Percentiles rank a stretch among this genome's conserved stretches.
Conservation (phyloP, 2,888 invertebrate genomes). For the Athripsodes cinereus region DNA sequence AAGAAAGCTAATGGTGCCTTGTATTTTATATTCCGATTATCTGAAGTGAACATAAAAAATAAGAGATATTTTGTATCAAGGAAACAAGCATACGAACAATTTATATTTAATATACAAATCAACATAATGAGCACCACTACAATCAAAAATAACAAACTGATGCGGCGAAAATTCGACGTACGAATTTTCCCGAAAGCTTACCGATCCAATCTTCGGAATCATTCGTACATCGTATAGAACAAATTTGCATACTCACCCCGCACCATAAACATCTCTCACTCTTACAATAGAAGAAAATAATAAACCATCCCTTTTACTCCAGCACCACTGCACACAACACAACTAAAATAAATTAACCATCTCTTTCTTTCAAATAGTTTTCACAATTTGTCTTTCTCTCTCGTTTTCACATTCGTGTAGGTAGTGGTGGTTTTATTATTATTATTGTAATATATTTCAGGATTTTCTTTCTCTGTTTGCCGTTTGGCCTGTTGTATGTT, state of each 20-base stretch:
- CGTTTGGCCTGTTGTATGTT: not conserved
- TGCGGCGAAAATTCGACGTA: constrained; percentile 2
- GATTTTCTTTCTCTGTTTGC: not conserved
- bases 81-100: not conserved
- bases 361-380: constrained; percentile 2
- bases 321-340: not conserved
- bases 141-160: not conserved
- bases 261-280: not conserved
- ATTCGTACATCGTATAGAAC: constrained; percentile 16
- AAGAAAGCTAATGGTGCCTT: too few species aligned
- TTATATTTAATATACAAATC: too few species aligned
- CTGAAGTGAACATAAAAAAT: too few species aligned
- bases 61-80: too few species aligned
- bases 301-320: not conserved
- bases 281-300: not conserved
- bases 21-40: too few species aligned
- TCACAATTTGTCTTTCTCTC: constrained; percentile 1
- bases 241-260: not conserved
- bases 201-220: constrained; percentile 19
- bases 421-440: not conserved
- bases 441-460: not conserved
- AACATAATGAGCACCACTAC: not conserved
- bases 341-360: not conserved
- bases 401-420: not conserved
- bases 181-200: constrained; percentile 24